Evolutionary conservation across 2,888 invertebrate species (phyloP).

Genomic region (Limenitis camilla): DNA sequence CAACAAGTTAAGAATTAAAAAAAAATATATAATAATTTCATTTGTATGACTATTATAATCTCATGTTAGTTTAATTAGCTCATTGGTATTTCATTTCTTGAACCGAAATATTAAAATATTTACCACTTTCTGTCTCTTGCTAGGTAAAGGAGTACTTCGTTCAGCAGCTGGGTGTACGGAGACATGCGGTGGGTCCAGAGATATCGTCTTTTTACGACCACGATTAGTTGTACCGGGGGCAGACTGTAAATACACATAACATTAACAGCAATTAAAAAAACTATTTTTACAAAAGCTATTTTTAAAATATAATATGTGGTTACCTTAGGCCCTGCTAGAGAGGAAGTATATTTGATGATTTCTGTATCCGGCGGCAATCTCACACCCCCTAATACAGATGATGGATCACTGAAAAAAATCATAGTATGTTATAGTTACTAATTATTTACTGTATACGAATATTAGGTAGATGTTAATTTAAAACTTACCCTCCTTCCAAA

Average conservation of each 20-base stretch:
- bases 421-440: background rate
- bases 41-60: too few species aligned
- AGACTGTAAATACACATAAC: constrained; percentile 47
- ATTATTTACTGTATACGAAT: background rate
- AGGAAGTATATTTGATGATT: constrained; percentile 92
- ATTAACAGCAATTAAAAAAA: too few species aligned
- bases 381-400: constrained; percentile 87
- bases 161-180: constrained; percentile 58
- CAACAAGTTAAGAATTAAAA: too few species aligned
- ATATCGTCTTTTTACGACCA: constrained; percentile 91
- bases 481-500: constrained; percentile 80
- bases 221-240: constrained; percentile 89
- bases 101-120: too few species aligned
- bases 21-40: too few species aligned
- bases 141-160: constrained; percentile 45
- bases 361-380: constrained; percentile 91
- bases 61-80: too few species aligned
- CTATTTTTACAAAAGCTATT: background rate
- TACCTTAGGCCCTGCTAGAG: constrained; percentile 87
- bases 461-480: too few species aligned
- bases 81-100: too few species aligned
- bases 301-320: background rate
- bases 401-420: constrained; percentile 79
- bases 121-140: constrained; percentile 65
- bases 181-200: constrained; percentile 81